phyloP scores from a whole-genome alignment of 1,140 invertebrate genomes.

The Prorops nasuta region DNA sequence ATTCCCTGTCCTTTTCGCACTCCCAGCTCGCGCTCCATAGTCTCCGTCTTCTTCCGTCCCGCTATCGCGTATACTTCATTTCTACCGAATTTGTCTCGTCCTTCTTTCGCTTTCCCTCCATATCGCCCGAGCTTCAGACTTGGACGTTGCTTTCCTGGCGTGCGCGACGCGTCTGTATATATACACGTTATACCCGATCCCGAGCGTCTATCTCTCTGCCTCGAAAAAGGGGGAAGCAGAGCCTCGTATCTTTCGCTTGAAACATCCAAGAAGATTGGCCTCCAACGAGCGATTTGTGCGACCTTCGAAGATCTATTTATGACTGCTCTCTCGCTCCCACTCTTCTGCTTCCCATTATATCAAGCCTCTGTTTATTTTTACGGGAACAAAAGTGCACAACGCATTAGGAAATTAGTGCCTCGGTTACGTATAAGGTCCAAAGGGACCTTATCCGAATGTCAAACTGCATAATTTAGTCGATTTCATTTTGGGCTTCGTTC shows the following conservation, averaged over 20 bases:
- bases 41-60: neutral
- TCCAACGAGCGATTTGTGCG: conserved; percentile 42
- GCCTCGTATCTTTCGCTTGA: conserved; percentile 24
- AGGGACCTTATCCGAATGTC: too few species aligned
- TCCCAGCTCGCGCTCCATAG: too few species aligned
- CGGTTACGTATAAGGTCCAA: too few species aligned
- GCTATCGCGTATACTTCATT: too few species aligned
- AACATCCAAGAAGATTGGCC: conserved; percentile 36
- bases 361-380: too few species aligned
- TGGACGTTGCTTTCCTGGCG: conserved; percentile 20
- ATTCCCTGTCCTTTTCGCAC: neutral
- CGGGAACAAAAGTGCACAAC: too few species aligned
- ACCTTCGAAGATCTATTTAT: conserved; percentile 45
- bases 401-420: too few species aligned
- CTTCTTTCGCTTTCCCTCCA: conserved; percentile 21
- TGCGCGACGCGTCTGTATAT: conserved; percentile 1
- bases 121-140: conserved; percentile 19
- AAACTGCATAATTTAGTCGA: too few species aligned
- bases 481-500: too few species aligned
- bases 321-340: conserved; percentile 29
- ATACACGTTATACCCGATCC: too few species aligned
- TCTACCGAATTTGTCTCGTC: conserved; percentile 32
- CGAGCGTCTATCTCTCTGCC: conserved; percentile 35
- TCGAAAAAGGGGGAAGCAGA: conserved; percentile 27
- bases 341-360: conserved; percentile 30